These are phyloP conservation scores for Oeneis ivallda DNA, from an alignment of 2,888 invertebrate genomes.

Conservation along the genomic window DNA sequence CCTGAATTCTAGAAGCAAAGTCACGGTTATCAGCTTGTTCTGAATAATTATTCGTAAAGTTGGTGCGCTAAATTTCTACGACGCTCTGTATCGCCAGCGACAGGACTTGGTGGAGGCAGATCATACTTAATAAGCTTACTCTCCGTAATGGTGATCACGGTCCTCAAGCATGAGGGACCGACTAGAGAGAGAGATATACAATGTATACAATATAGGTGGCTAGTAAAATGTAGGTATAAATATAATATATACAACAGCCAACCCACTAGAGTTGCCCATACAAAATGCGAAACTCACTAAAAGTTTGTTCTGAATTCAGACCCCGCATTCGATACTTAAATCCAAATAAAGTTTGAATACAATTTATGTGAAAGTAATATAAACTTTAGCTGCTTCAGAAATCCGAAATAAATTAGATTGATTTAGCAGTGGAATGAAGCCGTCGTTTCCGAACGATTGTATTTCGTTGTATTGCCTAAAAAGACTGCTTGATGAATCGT, in stretches of 20 bases:
- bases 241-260: background rate
- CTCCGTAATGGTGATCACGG: too few relatives aligned
- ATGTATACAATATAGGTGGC: too few relatives aligned
- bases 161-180: too few relatives aligned
- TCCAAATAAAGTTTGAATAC: slow-evolving; percentile 31
- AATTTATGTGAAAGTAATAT: slow-evolving; percentile 40
- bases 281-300: slow-evolving; percentile 20
- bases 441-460: slow-evolving; percentile 15
- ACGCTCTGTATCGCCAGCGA: too few relatives aligned
- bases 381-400: slow-evolving; percentile 34
- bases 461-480: slow-evolving; percentile 45
- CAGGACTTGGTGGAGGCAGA: too few relatives aligned
- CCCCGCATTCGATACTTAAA: slow-evolving; percentile 25
- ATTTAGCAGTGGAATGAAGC: slow-evolving; percentile 21
- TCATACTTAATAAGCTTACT: too few relatives aligned
- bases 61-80: too few relatives aligned
- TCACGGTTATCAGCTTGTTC: too few relatives aligned
- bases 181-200: too few relatives aligned
- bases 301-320: slow-evolving; percentile 29
- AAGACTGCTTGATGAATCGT: slow-evolving; percentile 1
- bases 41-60: too few relatives aligned
- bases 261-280: background rate
- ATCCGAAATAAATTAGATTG: slow-evolving; percentile 32
- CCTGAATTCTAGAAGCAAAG: too few relatives aligned
- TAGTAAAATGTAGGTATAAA: too few relatives aligned